Conservation (phyloP, 1,140 invertebrate genomes). For the Conus betulinus region DNA sequence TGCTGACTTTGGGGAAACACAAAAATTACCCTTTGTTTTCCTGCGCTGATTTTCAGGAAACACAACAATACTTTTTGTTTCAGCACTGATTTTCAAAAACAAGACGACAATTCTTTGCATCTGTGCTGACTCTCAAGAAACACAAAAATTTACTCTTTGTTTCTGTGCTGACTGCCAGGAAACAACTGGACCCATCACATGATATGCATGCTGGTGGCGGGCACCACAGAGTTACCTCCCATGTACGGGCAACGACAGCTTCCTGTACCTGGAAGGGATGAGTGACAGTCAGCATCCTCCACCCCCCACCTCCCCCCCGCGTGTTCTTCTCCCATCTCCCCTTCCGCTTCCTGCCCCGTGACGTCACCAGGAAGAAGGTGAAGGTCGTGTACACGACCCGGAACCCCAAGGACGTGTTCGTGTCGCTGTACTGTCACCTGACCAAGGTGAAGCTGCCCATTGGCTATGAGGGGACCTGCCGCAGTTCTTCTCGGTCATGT, state of each 20-base stretch:
- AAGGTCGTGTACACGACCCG: constrained; percentile 53
- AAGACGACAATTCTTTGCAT: too few species aligned
- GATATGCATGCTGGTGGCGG: constrained; percentile 33
- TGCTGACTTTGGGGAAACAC: too few species aligned
- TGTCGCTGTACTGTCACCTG: constrained; percentile 49
- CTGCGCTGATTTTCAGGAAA: too few species aligned
- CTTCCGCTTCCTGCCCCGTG: constrained; percentile 42
- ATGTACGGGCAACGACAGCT: constrained; percentile 1
- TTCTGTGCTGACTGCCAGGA: background rate
- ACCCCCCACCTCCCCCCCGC: constrained; percentile 37
- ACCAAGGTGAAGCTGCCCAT: background rate
- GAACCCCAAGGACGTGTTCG: constrained; percentile 60
- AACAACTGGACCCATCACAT: constrained; percentile 42
- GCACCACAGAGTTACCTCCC: constrained; percentile 28
- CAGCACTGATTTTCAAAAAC: too few species aligned
- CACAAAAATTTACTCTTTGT: constrained; percentile 22
- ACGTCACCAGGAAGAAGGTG: constrained; percentile 36
- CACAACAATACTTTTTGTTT: too few species aligned
- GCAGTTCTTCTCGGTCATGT: constrained; percentile 23
- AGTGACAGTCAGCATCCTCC: background rate
- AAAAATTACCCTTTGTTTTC: too few species aligned
- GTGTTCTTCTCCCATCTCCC: constrained; percentile 48
- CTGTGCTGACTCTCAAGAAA: background rate
- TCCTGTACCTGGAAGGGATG: constrained; percentile 9
- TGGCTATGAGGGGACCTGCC: constrained; percentile 16